Evolutionary conservation across 2,888 invertebrate genomes (phyloP).

Genomic region (Netelia inedita): DNA sequence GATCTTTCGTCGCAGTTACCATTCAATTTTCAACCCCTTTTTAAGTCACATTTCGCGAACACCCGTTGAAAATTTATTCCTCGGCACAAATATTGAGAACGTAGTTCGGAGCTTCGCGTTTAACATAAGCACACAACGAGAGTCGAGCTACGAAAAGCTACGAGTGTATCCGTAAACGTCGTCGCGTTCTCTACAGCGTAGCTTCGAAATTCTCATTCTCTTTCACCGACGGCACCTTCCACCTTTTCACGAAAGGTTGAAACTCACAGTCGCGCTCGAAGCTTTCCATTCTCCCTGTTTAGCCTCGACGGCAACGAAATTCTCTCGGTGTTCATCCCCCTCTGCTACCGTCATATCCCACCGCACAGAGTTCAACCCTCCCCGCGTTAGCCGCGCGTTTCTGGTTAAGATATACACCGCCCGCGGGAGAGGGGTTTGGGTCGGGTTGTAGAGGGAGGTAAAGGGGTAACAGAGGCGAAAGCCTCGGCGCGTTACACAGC

Average conservation of each 20-base stretch:
- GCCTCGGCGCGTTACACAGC: slow-evolving; percentile 43
- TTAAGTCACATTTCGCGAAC: background rate
- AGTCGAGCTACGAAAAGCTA: no score
- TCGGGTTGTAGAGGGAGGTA: background rate
- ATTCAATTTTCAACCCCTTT: background rate
- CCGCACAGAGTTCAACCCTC: slow-evolving; percentile 20
- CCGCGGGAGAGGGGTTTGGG: background rate
- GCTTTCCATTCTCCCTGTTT: slow-evolving; percentile 43
- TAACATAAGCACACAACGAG: no score
- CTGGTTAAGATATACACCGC: slow-evolving; percentile 46
- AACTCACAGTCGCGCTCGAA: slow-evolving; percentile 28
- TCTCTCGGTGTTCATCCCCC: slow-evolving; percentile 19
- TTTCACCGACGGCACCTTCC: slow-evolving; percentile 21
- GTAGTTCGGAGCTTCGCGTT: no score
- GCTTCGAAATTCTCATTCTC: background rate
- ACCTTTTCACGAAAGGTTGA: slow-evolving; percentile 36
- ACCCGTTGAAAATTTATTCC: background rate
- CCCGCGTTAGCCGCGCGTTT: slow-evolving; percentile 21
- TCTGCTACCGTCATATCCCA: slow-evolving; percentile 10
- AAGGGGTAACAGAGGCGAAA: background rate
- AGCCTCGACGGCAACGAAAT: slow-evolving; percentile 28
- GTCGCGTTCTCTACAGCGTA: background rate
- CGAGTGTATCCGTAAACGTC: background rate
- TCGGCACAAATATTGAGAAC: background rate
- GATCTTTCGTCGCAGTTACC: background rate